A percentile compares a stretch with the other conserved stretches of the same genome.
Evolutionary conservation across 2,113 vertebrate genomes (phyloP).

Genomic region (Elephantulus edwardii): DNA sequence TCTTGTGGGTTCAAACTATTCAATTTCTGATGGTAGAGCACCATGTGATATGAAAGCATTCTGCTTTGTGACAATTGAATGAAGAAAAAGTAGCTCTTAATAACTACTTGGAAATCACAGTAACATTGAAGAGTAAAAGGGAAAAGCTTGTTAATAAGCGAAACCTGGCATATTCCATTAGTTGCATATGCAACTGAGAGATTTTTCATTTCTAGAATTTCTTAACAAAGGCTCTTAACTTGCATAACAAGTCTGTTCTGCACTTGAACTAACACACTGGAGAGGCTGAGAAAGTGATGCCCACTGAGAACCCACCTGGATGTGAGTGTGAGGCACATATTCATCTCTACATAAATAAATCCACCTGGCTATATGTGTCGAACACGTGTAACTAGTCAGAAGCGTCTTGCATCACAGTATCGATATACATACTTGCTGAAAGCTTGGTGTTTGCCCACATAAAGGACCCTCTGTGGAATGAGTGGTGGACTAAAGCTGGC

Average conservation of each 20-base stretch:
- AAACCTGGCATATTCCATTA: constrained; percentile 66
- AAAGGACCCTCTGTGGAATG: neutral
- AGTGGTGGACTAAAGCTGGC: neutral
- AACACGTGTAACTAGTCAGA: neutral
- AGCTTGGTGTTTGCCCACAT: neutral
- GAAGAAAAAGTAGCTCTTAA: constrained; percentile 82
- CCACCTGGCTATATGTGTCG: neutral
- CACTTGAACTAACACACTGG: neutral
- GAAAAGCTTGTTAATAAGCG: constrained; percentile 73
- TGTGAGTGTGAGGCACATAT: neutral
- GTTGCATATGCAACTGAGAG: constrained; percentile 48
- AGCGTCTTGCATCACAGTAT: neutral
- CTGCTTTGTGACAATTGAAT: constrained; percentile 81
- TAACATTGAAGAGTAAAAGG: constrained; percentile 72
- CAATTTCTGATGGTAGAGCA: no score
- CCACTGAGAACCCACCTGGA: neutral
- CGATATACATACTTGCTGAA: neutral
- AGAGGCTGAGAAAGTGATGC: neutral
- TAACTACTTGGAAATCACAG: constrained; percentile 78
- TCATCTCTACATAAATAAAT: neutral
- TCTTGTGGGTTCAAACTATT: constrained; percentile 71
- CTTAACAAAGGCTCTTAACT: neutral
- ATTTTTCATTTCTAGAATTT: constrained; percentile 34
- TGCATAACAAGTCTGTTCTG: neutral
- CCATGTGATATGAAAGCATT: constrained; percentile 73